These are phyloP conservation scores for Lycaena phlaeas DNA, from an alignment of 2,888 invertebrate species.

Conservation along the genomic window DNA sequence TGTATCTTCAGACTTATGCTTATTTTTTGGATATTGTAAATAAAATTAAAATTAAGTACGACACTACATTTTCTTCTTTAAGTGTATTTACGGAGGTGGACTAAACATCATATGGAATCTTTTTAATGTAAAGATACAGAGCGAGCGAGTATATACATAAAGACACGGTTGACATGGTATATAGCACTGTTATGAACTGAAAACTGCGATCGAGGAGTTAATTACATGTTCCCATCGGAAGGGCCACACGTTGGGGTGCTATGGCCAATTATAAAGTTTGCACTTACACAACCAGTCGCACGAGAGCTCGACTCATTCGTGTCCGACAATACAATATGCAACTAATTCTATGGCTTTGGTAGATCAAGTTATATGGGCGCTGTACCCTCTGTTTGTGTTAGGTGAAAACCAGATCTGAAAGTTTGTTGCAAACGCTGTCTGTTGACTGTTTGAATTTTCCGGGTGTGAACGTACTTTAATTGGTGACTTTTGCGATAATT, in stretches of 20 bases:
- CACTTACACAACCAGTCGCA: constrained; percentile 30
- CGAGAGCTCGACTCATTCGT: constrained; percentile 22
- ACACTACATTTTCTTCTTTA: too few species aligned
- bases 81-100: too few species aligned
- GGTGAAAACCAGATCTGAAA: constrained; percentile 55
- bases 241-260: constrained; percentile 49
- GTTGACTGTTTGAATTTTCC: constrained; percentile 32
- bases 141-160: too few species aligned
- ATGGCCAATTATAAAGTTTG: constrained; percentile 68
- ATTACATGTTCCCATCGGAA: constrained; percentile 43
- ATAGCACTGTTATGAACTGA: constrained; percentile 24
- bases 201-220: constrained; percentile 45
- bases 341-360: constrained; percentile 11
- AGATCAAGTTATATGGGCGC: constrained; percentile 20
- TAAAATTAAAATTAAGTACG: too few species aligned
- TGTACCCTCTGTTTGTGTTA: constrained; percentile 44
- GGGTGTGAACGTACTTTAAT: constrained; percentile 35
- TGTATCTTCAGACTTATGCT: too few species aligned
- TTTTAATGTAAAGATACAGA: too few species aligned
- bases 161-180: too few species aligned
- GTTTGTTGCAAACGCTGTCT: constrained; percentile 49
- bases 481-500: constrained; percentile 14
- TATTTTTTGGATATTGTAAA: too few species aligned
- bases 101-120: too few species aligned
- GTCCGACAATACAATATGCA: constrained; percentile 10